Evolutionary conservation across 2,113 vertebrate species (phyloP).

Genomic region (Microtus oregoni): DNA sequence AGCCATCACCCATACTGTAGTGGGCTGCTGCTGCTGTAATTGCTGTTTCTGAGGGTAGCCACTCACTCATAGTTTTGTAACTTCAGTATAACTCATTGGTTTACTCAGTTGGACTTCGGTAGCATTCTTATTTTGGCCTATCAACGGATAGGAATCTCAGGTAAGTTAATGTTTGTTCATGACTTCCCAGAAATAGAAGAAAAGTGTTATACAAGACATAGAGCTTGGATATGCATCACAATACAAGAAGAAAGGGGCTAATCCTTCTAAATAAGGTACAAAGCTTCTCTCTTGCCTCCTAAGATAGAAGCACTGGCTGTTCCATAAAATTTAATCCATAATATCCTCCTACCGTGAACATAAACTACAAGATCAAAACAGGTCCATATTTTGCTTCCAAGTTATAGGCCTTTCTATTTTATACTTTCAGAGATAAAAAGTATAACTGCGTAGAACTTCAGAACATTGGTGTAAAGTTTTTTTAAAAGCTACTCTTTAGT

Average conservation of each 20-base stretch:
- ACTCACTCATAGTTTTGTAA: no score
- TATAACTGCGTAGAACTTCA: constrained; percentile 16
- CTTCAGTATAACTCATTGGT: neutral
- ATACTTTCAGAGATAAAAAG: constrained; percentile 19
- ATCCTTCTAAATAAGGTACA: neutral
- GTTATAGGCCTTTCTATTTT: constrained; percentile 19
- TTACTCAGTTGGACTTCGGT: neutral
- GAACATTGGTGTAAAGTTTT: neutral
- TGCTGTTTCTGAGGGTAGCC: no score
- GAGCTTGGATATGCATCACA: neutral
- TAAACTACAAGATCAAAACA: neutral
- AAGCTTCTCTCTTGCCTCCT: neutral
- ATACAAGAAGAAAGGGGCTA: neutral
- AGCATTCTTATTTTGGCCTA: neutral
- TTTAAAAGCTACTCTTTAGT: constrained; percentile 14
- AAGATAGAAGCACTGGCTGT: neutral
- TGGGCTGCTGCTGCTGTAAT: neutral
- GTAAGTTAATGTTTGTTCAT: no score
- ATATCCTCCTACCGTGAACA: neutral
- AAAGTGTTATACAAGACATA: neutral
- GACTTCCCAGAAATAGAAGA: neutral
- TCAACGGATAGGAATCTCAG: neutral
- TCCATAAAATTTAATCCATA: neutral
- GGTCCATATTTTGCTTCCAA: neutral
- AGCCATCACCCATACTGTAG: neutral